Evolutionary conservation across 2,113 vertebrate species (phyloP).

Genomic region (Phalacrocorax aristotelis): DNA sequence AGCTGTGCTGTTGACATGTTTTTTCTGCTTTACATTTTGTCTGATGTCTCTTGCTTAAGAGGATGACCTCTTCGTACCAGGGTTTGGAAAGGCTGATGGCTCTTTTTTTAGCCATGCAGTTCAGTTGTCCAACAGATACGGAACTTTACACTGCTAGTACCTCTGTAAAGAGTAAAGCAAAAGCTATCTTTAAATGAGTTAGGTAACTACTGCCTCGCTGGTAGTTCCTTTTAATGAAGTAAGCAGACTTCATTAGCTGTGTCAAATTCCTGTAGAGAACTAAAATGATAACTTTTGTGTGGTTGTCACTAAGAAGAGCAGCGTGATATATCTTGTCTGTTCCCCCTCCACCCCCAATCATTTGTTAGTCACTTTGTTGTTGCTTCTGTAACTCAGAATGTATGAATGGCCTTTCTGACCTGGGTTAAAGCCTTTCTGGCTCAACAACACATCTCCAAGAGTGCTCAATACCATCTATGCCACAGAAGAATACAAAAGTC

Average conservation of each 20-base stretch:
- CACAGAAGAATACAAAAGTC: not conserved
- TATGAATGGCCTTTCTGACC: not conserved
- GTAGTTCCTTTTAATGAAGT: not conserved
- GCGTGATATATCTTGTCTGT: not conserved
- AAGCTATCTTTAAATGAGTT: not conserved
- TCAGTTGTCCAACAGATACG: not conserved
- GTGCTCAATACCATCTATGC: not conserved
- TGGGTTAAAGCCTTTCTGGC: not conserved
- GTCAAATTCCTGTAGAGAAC: slow-evolving; percentile 23
- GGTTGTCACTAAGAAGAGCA: slow-evolving; percentile 48
- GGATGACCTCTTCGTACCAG: not conserved
- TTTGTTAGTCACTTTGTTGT: slow-evolving; percentile 43
- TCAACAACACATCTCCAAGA: not conserved
- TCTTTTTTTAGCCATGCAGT: not conserved
- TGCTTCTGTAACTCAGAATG: slow-evolving; percentile 8
- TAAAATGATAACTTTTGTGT: slow-evolving; percentile 49
- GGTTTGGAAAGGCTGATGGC: not conserved
- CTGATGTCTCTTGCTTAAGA: not conserved
- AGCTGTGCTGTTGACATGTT: not conserved
- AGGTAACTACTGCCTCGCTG: slow-evolving; percentile 9
- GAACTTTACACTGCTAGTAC: not conserved
- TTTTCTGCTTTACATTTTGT: not conserved
- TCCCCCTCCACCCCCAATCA: not conserved
- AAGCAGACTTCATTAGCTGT: slow-evolving; percentile 8
- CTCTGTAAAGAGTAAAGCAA: not conserved